Base-by-base conservation (phyloP, 2,888 invertebrate species). In the Arenicola marina region DNA sequence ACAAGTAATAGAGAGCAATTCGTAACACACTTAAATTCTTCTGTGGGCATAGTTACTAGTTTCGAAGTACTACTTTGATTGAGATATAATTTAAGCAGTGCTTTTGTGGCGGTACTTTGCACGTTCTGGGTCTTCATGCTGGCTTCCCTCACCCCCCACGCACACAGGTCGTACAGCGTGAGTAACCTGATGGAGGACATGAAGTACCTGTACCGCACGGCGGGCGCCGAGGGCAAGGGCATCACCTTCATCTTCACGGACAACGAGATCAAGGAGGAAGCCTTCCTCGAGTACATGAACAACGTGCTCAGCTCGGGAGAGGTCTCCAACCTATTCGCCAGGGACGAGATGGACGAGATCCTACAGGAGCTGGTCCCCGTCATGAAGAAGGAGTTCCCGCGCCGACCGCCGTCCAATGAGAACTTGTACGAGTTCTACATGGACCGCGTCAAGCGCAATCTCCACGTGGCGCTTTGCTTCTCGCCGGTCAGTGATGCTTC, bases 241-340 rank as follows among this genome's bases (percentile, higher is more conserved):
- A 95, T 96, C 11, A 95, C 96, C 0, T 97, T 97, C 83, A 91
- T 97, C 69, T 97, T 97, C 81, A 95, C 95, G 1, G 97, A 97
- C 82, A 88, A 95, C 73, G 96, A 97, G 78, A 95, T 97, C 65
- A 97, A 97, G 84, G 97, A 97, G 83, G 97, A 97, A 85, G 92
- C 92, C n/a, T 97, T 97, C 83, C 87, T 97, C 46, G 97, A 97
- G 84, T 97, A 97, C 82, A 85, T 97, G 29, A 97, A 97, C 83
- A 97, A 97, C 80, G 94, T 97, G 67, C 85, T 97, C 28, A 94
- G 95, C 11, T 93, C 94, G 24, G 87, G 87, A 80, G 83, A 83
- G 77, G 67, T 72, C 32, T 72, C 72, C 46, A 72, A 69, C 65
- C 51, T 72, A 56, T 72, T 72, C 48, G 65, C 92, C 15, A 90